Evolutionary conservation across 2,888 invertebrate genomes (phyloP).

Genomic region (Desoria tigrina): DNA sequence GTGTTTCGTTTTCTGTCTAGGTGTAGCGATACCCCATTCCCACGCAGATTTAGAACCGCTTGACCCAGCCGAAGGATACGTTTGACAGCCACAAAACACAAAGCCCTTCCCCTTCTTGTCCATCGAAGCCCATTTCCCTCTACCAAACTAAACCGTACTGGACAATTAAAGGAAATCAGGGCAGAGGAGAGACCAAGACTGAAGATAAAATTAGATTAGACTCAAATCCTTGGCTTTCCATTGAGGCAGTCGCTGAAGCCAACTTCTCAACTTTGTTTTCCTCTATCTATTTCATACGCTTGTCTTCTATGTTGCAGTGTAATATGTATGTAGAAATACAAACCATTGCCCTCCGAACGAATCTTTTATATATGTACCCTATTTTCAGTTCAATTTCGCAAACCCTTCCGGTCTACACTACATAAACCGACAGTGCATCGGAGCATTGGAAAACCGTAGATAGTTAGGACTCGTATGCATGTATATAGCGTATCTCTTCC

Average conservation of each 20-base stretch:
- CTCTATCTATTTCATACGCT: too few relatives aligned
- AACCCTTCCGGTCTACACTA: too few relatives aligned
- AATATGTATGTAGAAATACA: too few relatives aligned
- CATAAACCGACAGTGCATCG: too few relatives aligned
- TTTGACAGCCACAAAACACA: constrained; percentile 67
- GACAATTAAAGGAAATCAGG: constrained; percentile 30
- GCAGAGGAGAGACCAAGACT: constrained; percentile 33
- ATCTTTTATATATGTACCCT: too few relatives aligned
- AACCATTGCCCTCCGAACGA: too few relatives aligned
- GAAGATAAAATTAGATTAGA: constrained; percentile 38
- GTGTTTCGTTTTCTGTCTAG: constrained; percentile 36
- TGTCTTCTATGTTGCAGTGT: too few relatives aligned
- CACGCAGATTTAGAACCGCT: constrained; percentile 68
- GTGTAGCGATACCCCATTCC: constrained; percentile 50
- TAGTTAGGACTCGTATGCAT: too few relatives aligned
- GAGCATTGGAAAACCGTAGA: too few relatives aligned
- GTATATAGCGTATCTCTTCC: too few relatives aligned
- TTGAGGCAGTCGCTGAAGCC: constrained; percentile 3
- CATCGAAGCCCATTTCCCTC: constrained; percentile 43
- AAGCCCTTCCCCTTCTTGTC: constrained; percentile 56
- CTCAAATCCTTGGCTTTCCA: constrained; percentile 16
- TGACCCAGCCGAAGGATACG: constrained; percentile 72
- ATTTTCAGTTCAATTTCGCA: too few relatives aligned
- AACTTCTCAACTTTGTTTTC: not conserved
- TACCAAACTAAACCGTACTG: not conserved